Evolutionary conservation across 2,888 invertebrate genomes (phyloP).

Genomic region (Cartodere bifasciata): DNA sequence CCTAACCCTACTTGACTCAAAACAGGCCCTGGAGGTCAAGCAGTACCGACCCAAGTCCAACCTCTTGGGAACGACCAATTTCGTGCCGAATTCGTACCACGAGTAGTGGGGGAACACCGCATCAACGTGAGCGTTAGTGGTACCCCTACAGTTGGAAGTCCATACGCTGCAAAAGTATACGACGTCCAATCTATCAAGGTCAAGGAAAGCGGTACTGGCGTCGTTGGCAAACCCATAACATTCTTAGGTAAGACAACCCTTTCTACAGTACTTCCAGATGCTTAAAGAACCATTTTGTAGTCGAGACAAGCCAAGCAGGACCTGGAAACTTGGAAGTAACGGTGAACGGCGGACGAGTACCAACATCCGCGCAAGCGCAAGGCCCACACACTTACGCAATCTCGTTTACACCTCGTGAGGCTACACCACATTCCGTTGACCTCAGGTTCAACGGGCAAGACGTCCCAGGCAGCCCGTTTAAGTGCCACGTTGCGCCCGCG

Average conservation of each 20-base stretch:
- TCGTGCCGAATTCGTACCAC: constrained; percentile 83
- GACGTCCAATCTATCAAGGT: constrained; percentile 90
- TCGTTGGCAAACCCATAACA: constrained; percentile 82
- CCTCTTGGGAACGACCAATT: constrained; percentile 71
- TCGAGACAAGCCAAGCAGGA: constrained; percentile 96
- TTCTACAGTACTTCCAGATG: too few relatives aligned
- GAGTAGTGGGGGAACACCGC: constrained; percentile 83
- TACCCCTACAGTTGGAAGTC: constrained; percentile 77
- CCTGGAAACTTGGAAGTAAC: constrained; percentile 98
- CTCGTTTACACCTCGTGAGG: constrained; percentile 89
- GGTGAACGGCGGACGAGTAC: constrained; percentile 93
- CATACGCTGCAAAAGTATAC: constrained; percentile 90
- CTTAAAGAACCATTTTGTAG: constrained; percentile 34
- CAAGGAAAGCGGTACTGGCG: constrained; percentile 77
- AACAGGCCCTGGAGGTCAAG: constrained; percentile 83
- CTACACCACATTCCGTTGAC: constrained; percentile 85
- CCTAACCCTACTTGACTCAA: constrained; percentile 5
- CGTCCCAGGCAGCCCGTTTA: constrained; percentile 84
- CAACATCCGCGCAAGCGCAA: constrained; percentile 92
- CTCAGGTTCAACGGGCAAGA: constrained; percentile 92
- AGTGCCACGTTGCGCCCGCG: constrained; percentile 66
- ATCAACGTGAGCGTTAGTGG: constrained; percentile 77
- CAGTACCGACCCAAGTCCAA: constrained; percentile 79
- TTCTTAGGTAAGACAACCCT: constrained; percentile 63
- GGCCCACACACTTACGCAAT: constrained; percentile 95